Evolutionary conservation across 1,140 invertebrate genomes (phyloP), one percentile per base, ranked within the genome.

Genomic region (Temnothorax curvispinosus): DNA sequence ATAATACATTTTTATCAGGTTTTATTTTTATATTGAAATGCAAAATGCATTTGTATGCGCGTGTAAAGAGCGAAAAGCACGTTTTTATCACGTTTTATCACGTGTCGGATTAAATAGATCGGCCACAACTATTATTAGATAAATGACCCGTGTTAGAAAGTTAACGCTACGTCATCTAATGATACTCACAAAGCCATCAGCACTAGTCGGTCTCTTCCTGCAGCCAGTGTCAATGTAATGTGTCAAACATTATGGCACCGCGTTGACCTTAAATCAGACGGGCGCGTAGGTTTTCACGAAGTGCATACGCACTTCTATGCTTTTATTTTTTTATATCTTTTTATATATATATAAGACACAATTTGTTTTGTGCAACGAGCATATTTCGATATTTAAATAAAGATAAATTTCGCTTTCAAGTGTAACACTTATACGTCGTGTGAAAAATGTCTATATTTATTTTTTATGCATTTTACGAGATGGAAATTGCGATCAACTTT

Each of bases 181-280:
- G 80, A 86, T 77, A 76, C 84, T 71, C 87, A 85, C 91, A 86
- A 90, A 84, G 67, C 72, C 80, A 88, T 87, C 54, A 86, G 54
- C 78, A 71, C 89, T 86, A 91, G 90, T 92, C 65, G 86, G 81
- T 90, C 86, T 91, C 90, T 92, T 92, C 91, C 90, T 90, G 91
- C 84, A 92, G 78, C 88, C 86, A 92, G 89, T 89, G 86, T 89
- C 86, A 91, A 90, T 88, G 91, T 71, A 82, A 92, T 74, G 86
- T 88, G 76, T 90, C 78, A 84, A 90, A 81, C 88, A 84, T 87
- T 87, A 86, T 80, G 69, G 85, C 80, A 85, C 84, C 76, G 74
- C 44, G 87, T 88, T 93, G 92, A 93, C 91, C 91, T 93, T 93
- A 93, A 92, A 93, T 92, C 87, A 88, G 71, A 50, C 56, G 54